Evolutionary conservation across 2,113 vertebrate genomes (phyloP), one percentile per base, ranked within the genome.

Genomic region (Nansenia antarctica): DNA sequence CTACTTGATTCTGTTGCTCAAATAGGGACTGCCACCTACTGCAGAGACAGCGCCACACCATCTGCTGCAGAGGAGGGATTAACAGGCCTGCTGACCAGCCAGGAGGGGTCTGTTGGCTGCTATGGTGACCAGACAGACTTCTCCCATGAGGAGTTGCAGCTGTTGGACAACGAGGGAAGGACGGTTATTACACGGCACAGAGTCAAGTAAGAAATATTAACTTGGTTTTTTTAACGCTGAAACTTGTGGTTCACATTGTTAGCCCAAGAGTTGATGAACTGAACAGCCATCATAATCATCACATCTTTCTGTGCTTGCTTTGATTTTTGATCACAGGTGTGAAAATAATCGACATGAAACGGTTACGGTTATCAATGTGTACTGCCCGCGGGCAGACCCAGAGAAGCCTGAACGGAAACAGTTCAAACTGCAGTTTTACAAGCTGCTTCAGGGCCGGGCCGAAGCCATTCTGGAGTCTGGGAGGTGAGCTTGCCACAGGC

Each of bases 391-490:
- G 1, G 95, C 90, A 0, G 94, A 95, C 79, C 94, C 94, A 14
- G 93, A 92, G 20, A 93, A 93, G 52, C 91, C 94, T 1, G 95
- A 95, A 60, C 82, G 94, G 2, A 90, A 92, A 58, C 81, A 69
- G 35, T 97, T 94, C 84, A 96, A 96, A 77, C 85, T 95, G 59
- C 92, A 89, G 35, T 96, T 96, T 83, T 97, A 94, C 84, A 90
- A 67, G 39, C 74, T 96, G 78, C 90, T 97, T 37, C 93, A 94
- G 82, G 74, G 72, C 35, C 88, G 95, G 42, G 93, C 95, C 53
- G 93, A 96, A 79, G 91, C 94, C 2, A 62, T 97, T 27, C 75
- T 96, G 42, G 89, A 78, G 57, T 78, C 89, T 7, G 93, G 91
- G 53, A 92, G 94, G 95, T 96, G 81, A 83, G 76, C 32, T 15